These are phyloP conservation scores for Agrotis puta DNA, from an alignment of 2,888 invertebrate genomes.

Conservation along the genomic window DNA sequence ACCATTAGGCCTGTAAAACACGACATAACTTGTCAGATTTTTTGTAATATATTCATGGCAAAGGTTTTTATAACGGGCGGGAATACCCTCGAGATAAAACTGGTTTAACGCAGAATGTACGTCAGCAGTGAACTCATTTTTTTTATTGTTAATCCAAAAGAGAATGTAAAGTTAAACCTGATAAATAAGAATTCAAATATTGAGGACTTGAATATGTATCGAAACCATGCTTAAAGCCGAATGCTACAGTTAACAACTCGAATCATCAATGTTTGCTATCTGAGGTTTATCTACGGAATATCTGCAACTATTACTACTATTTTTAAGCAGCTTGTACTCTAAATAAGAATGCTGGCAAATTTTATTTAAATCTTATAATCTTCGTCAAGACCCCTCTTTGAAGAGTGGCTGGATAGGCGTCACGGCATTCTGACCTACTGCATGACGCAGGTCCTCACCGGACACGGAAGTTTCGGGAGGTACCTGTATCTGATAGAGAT, in stretches of 20 bases:
- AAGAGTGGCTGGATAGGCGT: too few relatives aligned
- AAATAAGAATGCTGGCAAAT: background rate
- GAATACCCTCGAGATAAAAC: constrained; percentile 25
- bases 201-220: constrained; percentile 3
- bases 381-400: too few relatives aligned
- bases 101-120: constrained; percentile 20
- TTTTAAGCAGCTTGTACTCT: background rate
- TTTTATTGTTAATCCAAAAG: constrained; percentile 1
- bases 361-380: too few relatives aligned
- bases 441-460: too few relatives aligned
- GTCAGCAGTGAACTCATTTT: constrained; percentile 25
- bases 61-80: background rate
- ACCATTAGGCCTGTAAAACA: background rate
- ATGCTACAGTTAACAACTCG: too few relatives aligned
- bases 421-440: too few relatives aligned
- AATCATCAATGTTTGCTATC: background rate
- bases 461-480: too few relatives aligned
- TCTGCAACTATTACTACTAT: background rate
- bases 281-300: background rate
- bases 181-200: background rate
- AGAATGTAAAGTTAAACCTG: constrained; percentile 3
- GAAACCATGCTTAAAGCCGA: background rate
- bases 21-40: background rate
- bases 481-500: too few relatives aligned
- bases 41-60: constrained; percentile 14